Conservation (phyloP, 2,797 vertebrate genomes). For the Acrocephalus scirpaceus region DNA sequence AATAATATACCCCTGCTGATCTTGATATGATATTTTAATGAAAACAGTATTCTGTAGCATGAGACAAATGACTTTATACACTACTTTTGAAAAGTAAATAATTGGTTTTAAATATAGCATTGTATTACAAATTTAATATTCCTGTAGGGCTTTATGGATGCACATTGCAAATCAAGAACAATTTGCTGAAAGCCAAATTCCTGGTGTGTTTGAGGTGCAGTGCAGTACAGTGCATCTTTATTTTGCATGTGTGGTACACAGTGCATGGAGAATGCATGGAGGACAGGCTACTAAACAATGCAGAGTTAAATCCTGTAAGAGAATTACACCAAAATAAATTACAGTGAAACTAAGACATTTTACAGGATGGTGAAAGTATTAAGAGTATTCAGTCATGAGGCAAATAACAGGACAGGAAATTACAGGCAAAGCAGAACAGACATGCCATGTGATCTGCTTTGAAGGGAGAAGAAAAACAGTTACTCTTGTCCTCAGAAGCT, state of each 20-base stretch:
- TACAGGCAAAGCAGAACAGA: not conserved
- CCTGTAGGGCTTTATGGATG: not conserved
- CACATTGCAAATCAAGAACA: slow-evolving; percentile 30
- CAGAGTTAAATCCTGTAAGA: not conserved
- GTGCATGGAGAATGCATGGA: not conserved
- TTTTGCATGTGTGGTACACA: not conserved
- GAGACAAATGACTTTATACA: not conserved
- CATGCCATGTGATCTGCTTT: not conserved
- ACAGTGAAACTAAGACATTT: not conserved
- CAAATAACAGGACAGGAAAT: not conserved
- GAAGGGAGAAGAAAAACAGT: not conserved
- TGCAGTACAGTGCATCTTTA: not conserved
- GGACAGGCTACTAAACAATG: not conserved
- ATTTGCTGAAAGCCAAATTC: slow-evolving; percentile 16
- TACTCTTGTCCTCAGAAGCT: not conserved
- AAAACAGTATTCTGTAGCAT: not conserved
- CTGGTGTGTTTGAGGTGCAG: not conserved
- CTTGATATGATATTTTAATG: not conserved
- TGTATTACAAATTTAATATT: slow-evolving; percentile 4
- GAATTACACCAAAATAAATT: not conserved
- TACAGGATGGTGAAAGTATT: not conserved
- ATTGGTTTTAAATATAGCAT: slow-evolving; percentile 28
- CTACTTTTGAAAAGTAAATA: slow-evolving; percentile 26
- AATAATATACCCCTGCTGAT: not conserved
- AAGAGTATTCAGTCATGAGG: not conserved